Conservation (phyloP, 2,113 vertebrate species). For the Alethe diademata region DNA sequence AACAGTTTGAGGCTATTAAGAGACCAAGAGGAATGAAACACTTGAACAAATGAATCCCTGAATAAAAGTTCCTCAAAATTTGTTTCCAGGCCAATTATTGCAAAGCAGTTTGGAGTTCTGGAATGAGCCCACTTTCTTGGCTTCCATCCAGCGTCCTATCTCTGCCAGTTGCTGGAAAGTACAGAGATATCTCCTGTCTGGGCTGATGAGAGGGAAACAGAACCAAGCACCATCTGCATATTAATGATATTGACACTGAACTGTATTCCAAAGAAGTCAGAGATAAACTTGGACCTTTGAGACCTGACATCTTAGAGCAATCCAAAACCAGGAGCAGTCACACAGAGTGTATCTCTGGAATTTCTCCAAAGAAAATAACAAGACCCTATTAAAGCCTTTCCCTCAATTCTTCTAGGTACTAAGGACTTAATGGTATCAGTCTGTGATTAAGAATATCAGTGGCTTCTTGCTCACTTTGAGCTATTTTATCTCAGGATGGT, state of each 20-base stretch:
- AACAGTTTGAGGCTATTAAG: background rate
- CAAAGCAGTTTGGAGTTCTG: background rate
- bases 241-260: background rate
- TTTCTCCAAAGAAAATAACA: background rate
- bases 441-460: background rate
- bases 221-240: constrained; percentile 3
- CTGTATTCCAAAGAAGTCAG: background rate
- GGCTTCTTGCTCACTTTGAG: background rate
- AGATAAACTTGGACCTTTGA: constrained; percentile 10
- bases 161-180: constrained; percentile 25
- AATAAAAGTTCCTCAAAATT: constrained; percentile 36
- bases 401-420: background rate
- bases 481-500: background rate
- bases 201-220: constrained; percentile 21
- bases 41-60: constrained; percentile 28
- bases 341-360: background rate
- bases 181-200: constrained; percentile 23
- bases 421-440: background rate
- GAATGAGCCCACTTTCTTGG: constrained; percentile 3
- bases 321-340: constrained; percentile 5
- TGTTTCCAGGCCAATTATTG: background rate
- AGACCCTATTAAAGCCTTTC: background rate
- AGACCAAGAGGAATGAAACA: background rate
- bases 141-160: constrained; percentile 20
- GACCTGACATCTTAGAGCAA: background rate